Conservation (phyloP, 2,113 vertebrate species). For the Psammodynastes pulverulentus region DNA sequence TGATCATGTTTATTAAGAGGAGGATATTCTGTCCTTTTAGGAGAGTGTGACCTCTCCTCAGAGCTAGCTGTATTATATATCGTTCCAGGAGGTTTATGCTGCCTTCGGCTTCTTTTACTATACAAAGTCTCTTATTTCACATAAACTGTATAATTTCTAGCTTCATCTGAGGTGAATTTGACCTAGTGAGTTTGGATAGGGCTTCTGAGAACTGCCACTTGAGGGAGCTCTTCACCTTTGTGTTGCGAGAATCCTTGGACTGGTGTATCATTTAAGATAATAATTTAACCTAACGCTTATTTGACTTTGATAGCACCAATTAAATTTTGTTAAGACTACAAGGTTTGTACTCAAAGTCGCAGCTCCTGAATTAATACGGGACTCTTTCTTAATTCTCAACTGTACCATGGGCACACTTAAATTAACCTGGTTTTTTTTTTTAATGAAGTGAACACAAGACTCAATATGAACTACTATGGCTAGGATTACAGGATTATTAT, state of each 20-base stretch:
- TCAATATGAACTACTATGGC: neutral
- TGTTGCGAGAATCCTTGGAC: neutral
- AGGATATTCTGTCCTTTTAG: neutral
- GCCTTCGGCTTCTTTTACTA: neutral
- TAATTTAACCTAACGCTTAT: neutral
- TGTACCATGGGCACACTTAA: neutral
- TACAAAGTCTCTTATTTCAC: neutral
- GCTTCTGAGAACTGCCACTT: neutral
- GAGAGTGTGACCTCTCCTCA: neutral
- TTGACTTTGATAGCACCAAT: neutral
- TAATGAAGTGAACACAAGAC: neutral
- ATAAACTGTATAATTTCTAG: neutral
- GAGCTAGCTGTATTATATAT: neutral
- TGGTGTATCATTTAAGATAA: neutral
- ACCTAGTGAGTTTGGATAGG: neutral
- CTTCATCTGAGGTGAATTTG: neutral
- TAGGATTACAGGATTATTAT: neutral
- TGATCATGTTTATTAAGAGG: neutral
- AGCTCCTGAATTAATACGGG: neutral
- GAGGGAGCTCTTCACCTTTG: neutral
- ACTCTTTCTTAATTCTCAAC: neutral
- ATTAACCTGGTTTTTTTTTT: neutral
- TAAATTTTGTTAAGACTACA: neutral
- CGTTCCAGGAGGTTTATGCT: neutral
- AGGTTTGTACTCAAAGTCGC: neutral